These are phyloP conservation scores for Urocynchramus pylzowi DNA, from an alignment of 2,113 vertebrate species.

Conservation along the genomic window DNA sequence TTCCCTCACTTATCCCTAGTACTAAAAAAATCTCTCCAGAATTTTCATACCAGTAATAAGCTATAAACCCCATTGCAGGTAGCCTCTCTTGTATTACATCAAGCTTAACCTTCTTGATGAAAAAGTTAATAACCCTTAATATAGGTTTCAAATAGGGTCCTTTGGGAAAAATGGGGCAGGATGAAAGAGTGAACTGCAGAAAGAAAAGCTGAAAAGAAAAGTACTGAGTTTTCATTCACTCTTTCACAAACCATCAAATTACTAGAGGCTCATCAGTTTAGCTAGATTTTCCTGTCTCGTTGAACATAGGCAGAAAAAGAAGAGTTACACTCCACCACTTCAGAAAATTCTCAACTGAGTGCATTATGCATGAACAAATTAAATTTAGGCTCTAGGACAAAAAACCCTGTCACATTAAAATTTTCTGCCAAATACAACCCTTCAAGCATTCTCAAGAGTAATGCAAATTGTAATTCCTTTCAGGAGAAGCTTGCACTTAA, in stretches of 20 bases:
- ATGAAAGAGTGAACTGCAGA: background rate
- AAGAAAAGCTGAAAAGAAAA: background rate
- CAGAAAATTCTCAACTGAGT: background rate
- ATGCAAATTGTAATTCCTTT: background rate
- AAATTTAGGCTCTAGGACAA: background rate
- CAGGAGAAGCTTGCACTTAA: background rate
- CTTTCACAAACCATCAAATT: background rate
- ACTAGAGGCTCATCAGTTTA: background rate
- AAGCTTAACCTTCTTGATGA: background rate
- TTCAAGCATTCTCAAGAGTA: background rate
- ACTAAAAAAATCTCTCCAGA: background rate
- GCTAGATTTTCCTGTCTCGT: background rate
- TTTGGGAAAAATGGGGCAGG: background rate
- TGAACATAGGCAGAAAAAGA: background rate
- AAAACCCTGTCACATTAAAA: background rate
- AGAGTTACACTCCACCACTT: background rate
- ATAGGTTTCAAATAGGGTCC: background rate
- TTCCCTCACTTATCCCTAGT: background rate
- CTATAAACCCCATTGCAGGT: background rate
- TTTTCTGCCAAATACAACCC: background rate
- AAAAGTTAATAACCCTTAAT: conserved; percentile 22
- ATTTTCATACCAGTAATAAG: background rate
- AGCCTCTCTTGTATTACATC: background rate
- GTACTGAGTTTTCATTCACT: background rate
- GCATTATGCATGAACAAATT: background rate